Evolutionary conservation across 2,888 invertebrate genomes (phyloP), one percentile per base, ranked within the genome.

Genomic region (Choreutis nemorana): DNA sequence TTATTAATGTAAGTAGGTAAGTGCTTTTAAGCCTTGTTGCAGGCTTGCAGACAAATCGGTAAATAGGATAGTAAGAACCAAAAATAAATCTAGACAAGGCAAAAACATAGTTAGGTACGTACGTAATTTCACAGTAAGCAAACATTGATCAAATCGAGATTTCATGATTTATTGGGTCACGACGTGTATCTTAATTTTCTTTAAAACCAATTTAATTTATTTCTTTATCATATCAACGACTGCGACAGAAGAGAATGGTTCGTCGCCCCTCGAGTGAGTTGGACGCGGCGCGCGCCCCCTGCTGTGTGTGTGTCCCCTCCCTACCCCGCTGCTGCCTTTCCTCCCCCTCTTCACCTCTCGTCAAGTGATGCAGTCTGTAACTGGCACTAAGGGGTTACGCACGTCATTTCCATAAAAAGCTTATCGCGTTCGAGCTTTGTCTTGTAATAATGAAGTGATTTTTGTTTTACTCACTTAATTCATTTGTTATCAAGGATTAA

Each of bases 391-490:
- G 33, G 28, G 41, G 33, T 41, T 33, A 29, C 33, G 42, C 37
- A 57, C 62, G 66, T 58, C 40, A 32, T 33, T 34, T 44, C 25
- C 29, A 25, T 34, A 28, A 44, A 59, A 65, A 68, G 61, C 68
- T 62, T 62, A 35, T 55, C 65, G 71, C 50, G 51, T 55, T 57
- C 72, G 77, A 71, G 75, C 77, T 77, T 77, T 72, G 54, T 59
- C 58, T 50, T 23, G 46, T 44, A 47, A 50, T 50, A 53, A 60
- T 57, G 53, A 63, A 57, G 62, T 61, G 56, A 50, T 42, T 47
- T 54, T 42, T 51, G 40, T 55, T 55, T 49, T 39, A 32, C 37
- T 45, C 18, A 18, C 18, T 18, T 5, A 18, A 18, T 43, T 37
- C 30, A 26, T 33, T 30, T 34, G 33, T n/a, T n/a, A n/a, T n/a